Conservation (phyloP, 1,140 invertebrate genomes). For the Drosophila bocki region DNA sequence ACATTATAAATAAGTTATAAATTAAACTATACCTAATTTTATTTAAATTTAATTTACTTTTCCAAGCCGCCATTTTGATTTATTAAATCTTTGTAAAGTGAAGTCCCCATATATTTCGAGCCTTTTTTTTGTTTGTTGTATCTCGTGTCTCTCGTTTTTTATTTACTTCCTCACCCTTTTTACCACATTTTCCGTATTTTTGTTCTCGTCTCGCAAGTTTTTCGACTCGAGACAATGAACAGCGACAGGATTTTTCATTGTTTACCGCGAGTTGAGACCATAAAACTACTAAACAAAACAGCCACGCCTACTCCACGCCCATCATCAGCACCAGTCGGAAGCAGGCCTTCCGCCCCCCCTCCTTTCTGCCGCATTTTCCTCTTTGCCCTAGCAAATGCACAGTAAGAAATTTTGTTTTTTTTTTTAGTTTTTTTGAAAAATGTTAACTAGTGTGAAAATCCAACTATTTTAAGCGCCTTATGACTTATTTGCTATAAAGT, state of each 20-base stretch:
- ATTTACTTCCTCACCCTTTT: constrained; percentile 1
- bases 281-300: constrained; percentile 82
- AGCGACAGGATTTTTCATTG: constrained; percentile 68
- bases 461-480: not conserved
- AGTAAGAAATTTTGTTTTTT: not conserved
- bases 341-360: not conserved
- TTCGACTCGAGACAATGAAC: constrained; percentile 75
- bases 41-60: constrained; percentile 15
- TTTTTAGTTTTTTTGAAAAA: not conserved
- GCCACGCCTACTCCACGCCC: constrained; percentile 38
- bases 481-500: not conserved
- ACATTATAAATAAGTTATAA: too few relatives aligned
- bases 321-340: constrained; percentile 32
- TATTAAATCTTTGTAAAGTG: constrained; percentile 59
- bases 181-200: not conserved
- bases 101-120: constrained; percentile 17
- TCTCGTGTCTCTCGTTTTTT: not conserved
- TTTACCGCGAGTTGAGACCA: constrained; percentile 76
- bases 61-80: constrained; percentile 52
- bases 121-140: not conserved
- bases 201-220: constrained; percentile 37
- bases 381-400: constrained; percentile 3
- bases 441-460: not conserved
- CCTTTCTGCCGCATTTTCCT: not conserved
- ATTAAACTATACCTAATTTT: too few relatives aligned